Conservation (phyloP, 1,140 invertebrate species). For the Cydia fagiglandana region DNA sequence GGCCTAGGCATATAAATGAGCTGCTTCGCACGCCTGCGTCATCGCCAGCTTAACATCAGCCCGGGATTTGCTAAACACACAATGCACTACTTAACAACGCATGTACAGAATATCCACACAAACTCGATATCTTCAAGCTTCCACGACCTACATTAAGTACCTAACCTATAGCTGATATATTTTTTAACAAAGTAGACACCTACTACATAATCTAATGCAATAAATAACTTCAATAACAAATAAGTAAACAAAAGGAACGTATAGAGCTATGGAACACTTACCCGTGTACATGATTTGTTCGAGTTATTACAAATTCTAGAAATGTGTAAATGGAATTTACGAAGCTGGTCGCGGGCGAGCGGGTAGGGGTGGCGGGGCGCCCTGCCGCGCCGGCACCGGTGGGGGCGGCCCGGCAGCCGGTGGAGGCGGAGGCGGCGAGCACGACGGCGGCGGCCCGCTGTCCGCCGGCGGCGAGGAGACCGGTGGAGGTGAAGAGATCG, state of each 20-base stretch:
- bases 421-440: conserved; percentile 84
- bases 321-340: conserved; percentile 38
- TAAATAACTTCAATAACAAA: conserved; percentile 23
- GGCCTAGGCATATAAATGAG: not conserved
- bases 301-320: conserved; percentile 33
- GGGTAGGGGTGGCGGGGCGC: conserved; percentile 85
- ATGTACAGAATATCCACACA: not conserved
- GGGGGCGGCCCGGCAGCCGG: conserved; percentile 80
- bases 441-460: conserved; percentile 70
- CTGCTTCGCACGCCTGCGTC: not conserved
- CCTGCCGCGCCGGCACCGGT: conserved; percentile 79
- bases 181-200: conserved; percentile 13
- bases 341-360: conserved; percentile 78
- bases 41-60: not conserved
- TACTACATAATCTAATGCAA: conserved; percentile 5
- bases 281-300: conserved; percentile 21
- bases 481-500: conserved; percentile 59
- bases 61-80: conserved; percentile 9
- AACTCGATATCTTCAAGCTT: not conserved
- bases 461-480: conserved; percentile 57
- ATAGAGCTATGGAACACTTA: conserved; percentile 12
- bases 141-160: not conserved
- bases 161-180: not conserved
- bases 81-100: not conserved
- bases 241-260: conserved; percentile 19